Percentiles rank a stretch among this genome's conserved stretches.
phyloP scores from a whole-genome alignment of 92 coral and sea anemone genomes.

The Chrysogorgia sp. region DNA sequence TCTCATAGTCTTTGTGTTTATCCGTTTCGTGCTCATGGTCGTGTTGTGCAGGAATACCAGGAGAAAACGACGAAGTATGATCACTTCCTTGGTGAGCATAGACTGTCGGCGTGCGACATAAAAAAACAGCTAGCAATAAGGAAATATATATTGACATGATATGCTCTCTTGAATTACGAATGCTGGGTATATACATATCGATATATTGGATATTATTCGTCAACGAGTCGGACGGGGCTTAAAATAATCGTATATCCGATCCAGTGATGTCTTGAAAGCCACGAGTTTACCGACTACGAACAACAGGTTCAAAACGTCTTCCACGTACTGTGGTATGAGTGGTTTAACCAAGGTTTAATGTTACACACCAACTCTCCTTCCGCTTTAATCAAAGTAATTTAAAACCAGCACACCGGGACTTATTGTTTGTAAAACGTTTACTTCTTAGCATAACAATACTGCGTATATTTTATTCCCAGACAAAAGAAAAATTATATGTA shows the following conservation, averaged over 20 bases:
- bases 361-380: background rate
- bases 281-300: too few species aligned
- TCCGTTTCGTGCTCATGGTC: conserved; percentile 48
- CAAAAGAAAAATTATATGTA: background rate
- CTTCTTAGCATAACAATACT: conserved; percentile 27
- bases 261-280: too few species aligned
- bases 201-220: too few species aligned
- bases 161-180: background rate
- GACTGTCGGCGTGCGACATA: background rate
- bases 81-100: background rate
- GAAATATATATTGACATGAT: background rate
- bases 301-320: too few species aligned
- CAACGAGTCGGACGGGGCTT: background rate
- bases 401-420: too few species aligned
- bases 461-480: background rate
- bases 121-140: background rate
- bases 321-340: background rate
- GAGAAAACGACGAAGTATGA: background rate
- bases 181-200: background rate
- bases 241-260: too few species aligned
- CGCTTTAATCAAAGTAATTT: background rate
- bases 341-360: background rate
- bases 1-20: conserved; percentile 58
- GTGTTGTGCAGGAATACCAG: conserved; percentile 5
- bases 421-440: background rate